phyloP scores from a whole-genome alignment of 2,888 invertebrate species.

The Eristalinus aeneus region DNA sequence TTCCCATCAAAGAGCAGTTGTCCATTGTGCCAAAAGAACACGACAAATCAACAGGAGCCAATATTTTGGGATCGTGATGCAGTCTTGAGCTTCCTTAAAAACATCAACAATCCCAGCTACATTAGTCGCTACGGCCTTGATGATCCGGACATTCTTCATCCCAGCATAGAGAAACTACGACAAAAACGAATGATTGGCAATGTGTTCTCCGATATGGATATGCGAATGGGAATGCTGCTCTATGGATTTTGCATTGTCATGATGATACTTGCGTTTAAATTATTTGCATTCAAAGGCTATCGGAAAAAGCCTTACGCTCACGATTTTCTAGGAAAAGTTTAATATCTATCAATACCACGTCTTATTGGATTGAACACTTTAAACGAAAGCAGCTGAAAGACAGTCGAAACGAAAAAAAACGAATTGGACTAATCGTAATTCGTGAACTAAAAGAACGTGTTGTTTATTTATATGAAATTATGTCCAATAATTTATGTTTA shows the following conservation, averaged over 20 bases:
- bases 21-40: conserved; percentile 82
- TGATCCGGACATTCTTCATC: conserved; percentile 74
- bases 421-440: conserved; percentile 25
- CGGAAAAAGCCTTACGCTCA: conserved; percentile 88
- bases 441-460: conserved; percentile 1
- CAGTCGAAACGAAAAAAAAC: neutral
- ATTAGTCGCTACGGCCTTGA: conserved; percentile 77
- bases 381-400: conserved; percentile 38
- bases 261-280: conserved; percentile 88
- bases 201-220: conserved; percentile 82
- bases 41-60: conserved; percentile 58
- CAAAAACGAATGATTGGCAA: conserved; percentile 77
- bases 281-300: conserved; percentile 85
- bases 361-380: conserved; percentile 25
- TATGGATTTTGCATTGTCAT: conserved; percentile 88
- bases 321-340: conserved; percentile 87
- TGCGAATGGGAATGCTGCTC: conserved; percentile 88
- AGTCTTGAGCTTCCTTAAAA: conserved; percentile 78
- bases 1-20: conserved; percentile 89
- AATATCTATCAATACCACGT: conserved; percentile 73
- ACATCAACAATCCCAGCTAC: conserved; percentile 77
- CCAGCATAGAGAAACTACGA: conserved; percentile 74
- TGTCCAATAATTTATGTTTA: conserved; percentile 30
- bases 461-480: conserved; percentile 20
- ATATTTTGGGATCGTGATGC: conserved; percentile 77